These are phyloP conservation scores for Drosophila diplacantha DNA, from an alignment of 2,888 invertebrate species.

Conservation along the genomic window DNA sequence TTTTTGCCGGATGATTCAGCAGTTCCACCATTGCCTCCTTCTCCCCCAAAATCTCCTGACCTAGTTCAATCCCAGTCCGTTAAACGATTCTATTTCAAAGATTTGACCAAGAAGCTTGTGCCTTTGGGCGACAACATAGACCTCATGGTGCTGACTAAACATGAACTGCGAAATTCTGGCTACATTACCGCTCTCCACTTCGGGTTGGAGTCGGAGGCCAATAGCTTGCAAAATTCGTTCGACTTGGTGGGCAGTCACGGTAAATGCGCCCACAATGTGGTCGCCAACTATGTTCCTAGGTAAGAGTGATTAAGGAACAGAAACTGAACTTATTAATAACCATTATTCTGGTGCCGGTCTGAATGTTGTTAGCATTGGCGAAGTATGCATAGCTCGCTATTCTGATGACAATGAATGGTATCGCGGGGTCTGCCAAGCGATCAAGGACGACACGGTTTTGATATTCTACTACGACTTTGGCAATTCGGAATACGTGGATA, in stretches of 20 bases:
- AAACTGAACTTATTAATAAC: too few species aligned
- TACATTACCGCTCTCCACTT: slow-evolving; percentile 43
- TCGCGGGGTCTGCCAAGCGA: slow-evolving; percentile 46
- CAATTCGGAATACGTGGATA: slow-evolving; percentile 37
- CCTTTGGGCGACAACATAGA: slow-evolving; percentile 27
- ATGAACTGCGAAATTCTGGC: slow-evolving; percentile 29
- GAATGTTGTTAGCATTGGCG: slow-evolving; percentile 37
- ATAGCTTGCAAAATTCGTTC: slow-evolving; percentile 14
- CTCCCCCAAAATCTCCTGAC: slow-evolving; percentile 29
- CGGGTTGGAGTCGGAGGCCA: slow-evolving; percentile 1
- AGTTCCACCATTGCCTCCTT: slow-evolving; percentile 37
- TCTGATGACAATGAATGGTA: slow-evolving; percentile 54
- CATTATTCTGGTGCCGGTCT: background rate
- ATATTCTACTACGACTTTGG: slow-evolving; percentile 55
- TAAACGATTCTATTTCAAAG: slow-evolving; percentile 36
- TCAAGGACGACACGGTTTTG: slow-evolving; percentile 2
- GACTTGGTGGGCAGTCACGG: slow-evolving; percentile 14
- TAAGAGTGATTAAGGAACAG: slow-evolving; percentile 5
- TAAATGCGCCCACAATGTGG: background rate
- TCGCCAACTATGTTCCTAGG: slow-evolving; percentile 42
- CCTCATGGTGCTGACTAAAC: slow-evolving; percentile 26
- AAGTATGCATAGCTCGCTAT: slow-evolving; percentile 47
- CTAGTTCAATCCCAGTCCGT: background rate
- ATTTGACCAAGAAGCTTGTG: slow-evolving; percentile 30
- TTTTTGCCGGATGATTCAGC: fast-evolving